These are phyloP conservation scores for Oncorhynchus nerka DNA, from an alignment of 2,113 vertebrate species.

Conservation along the genomic window DNA sequence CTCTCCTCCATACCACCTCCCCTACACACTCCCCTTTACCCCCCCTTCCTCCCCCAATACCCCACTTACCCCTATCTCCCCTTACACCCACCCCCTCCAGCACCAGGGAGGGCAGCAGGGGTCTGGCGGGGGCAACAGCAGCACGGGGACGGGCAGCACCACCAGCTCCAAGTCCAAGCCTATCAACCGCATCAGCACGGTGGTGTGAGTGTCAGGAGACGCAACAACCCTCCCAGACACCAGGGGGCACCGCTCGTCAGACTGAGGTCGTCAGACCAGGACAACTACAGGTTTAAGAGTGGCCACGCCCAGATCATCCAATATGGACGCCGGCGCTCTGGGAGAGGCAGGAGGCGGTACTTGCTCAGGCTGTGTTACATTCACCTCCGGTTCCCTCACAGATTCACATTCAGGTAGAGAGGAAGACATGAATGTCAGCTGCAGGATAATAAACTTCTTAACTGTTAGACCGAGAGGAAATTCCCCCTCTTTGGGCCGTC, in stretches of 20 bases:
- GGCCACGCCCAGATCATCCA: constrained; percentile 11
- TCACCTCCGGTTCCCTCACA: constrained; percentile 72
- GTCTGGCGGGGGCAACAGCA: constrained; percentile 54
- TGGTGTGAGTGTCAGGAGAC: constrained; percentile 77
- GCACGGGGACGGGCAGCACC: constrained; percentile 62
- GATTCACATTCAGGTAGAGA: constrained; percentile 42
- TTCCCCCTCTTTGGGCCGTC: neutral
- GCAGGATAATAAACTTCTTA: too few species aligned
- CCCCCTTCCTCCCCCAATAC: constrained; percentile 56
- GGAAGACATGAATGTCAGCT: too few species aligned
- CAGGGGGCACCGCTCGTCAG: constrained; percentile 39
- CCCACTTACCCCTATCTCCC: constrained; percentile 70
- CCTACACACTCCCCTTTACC: constrained; percentile 74
- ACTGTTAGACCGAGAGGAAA: too few species aligned
- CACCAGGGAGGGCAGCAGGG: constrained; percentile 62
- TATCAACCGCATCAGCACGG: constrained; percentile 89
- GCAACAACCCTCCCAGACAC: constrained; percentile 27
- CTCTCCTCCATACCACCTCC: constrained; percentile 80
- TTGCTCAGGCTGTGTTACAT: constrained; percentile 76
- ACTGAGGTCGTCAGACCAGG: neutral
- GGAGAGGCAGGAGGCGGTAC: constrained; percentile 35
- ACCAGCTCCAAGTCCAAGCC: constrained; percentile 85
- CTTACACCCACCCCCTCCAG: constrained; percentile 56
- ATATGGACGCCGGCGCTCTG: neutral
- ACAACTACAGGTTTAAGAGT: constrained; percentile 40